Conservation (phyloP, 1,140 invertebrate species). For the Drosophila arawakana region DNA sequence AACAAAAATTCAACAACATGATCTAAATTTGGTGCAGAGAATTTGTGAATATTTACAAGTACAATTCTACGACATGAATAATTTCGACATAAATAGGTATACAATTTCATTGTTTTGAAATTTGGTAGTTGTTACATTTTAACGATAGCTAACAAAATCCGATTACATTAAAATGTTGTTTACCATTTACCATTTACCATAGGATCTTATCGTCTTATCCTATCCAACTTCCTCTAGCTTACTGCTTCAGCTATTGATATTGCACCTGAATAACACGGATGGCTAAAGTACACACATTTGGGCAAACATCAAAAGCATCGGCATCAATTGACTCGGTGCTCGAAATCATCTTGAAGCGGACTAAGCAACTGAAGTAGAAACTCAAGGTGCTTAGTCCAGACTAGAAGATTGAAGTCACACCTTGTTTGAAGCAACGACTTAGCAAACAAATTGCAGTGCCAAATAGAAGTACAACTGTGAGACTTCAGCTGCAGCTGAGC, state of each 20-base stretch:
- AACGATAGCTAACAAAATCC: neutral
- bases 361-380: constrained; percentile 30
- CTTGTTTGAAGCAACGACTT: constrained; percentile 38
- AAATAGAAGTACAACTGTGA: constrained; percentile 21
- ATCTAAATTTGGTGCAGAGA: too few species aligned
- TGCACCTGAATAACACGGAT: constrained; percentile 5
- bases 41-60: too few species aligned
- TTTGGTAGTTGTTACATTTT: neutral
- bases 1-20: too few species aligned
- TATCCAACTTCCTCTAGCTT: constrained; percentile 8
- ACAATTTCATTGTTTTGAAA: too few species aligned
- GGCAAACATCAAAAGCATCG: constrained; percentile 5
- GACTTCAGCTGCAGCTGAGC: constrained; percentile 38
- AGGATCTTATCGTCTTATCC: neutral
- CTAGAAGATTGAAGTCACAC: constrained; percentile 40
- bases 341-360: constrained; percentile 3
- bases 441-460: constrained; percentile 61
- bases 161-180: constrained; percentile 13
- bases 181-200: neutral
- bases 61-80: too few species aligned
- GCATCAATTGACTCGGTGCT: constrained; percentile 17
- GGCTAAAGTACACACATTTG: constrained; percentile 13
- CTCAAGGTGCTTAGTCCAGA: constrained; percentile 50
- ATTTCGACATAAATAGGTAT: too few species aligned
- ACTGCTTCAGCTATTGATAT: neutral